Percentiles rank a stretch among this genome's conserved stretches.
Conservation (phyloP, 2,888 invertebrate species). For the Gymnosoma rotundatum region DNA sequence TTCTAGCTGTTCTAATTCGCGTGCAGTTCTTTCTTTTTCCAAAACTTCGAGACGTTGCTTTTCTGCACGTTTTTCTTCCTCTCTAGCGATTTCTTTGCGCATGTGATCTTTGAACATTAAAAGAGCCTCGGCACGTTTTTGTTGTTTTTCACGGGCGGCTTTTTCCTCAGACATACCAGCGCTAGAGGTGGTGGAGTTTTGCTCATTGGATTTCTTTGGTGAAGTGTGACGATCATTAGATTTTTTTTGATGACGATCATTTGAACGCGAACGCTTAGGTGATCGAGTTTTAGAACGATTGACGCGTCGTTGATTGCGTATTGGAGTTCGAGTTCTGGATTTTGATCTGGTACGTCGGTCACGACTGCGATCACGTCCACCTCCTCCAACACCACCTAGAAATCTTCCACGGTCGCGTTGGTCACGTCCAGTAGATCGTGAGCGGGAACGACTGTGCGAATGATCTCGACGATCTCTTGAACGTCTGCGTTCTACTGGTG, state of each 20-base stretch:
- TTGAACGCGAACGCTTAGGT: conserved; percentile 70
- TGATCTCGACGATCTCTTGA: conserved; percentile 73
- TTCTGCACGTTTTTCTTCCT: conserved; percentile 84
- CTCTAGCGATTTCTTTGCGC: conserved; percentile 84
- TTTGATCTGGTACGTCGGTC: conserved; percentile 71
- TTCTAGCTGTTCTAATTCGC: conserved; percentile 80
- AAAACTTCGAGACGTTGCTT: conserved; percentile 79
- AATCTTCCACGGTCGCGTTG: conserved; percentile 71
- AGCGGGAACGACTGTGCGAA: conserved; percentile 70
- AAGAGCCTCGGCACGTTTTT: conserved; percentile 83
- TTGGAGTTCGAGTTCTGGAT: conserved; percentile 69
- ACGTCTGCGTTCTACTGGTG: conserved; percentile 73
- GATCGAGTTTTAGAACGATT: conserved; percentile 74
- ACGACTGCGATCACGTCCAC: conserved; percentile 72
- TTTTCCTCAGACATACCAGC: conserved; percentile 75
- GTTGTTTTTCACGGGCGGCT: conserved; percentile 81
- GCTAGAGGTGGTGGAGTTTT: conserved; percentile 30
- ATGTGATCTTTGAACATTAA: conserved; percentile 85
- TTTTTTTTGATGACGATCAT: conserved; percentile 55
- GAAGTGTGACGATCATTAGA: conserved; percentile 68
- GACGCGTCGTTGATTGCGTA: conserved; percentile 63
- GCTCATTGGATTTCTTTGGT: conserved; percentile 65
- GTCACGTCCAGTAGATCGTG: conserved; percentile 70
- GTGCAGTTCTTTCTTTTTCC: conserved; percentile 79
- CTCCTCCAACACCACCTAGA: conserved; percentile 40